phyloP scores from a whole-genome alignment of 1,140 invertebrate species.

The Zaprionus davidi region DNA sequence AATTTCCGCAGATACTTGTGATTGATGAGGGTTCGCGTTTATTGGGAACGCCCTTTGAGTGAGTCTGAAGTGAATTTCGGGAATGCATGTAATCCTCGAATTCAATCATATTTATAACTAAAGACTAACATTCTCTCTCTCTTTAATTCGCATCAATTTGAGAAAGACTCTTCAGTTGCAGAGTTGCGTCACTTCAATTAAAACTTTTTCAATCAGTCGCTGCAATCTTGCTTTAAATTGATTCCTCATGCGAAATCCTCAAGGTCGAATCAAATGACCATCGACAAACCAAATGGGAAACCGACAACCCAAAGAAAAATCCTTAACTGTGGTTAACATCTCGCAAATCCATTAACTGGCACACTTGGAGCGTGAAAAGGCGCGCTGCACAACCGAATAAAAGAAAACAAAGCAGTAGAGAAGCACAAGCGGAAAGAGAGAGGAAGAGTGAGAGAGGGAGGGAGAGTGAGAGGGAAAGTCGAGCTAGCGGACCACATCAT shows the following conservation, averaged over 20 bases:
- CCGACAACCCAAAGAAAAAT: constrained; percentile 34
- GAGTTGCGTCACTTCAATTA: constrained; percentile 8
- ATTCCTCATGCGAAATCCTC: constrained; percentile 14
- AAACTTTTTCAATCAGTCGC: constrained; percentile 22
- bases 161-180: too few relatives aligned
- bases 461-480: constrained; percentile 43
- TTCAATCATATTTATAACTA: constrained; percentile 10
- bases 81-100: constrained; percentile 15
- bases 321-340: constrained; percentile 56
- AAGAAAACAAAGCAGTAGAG: constrained; percentile 22
- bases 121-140: neutral
- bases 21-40: constrained; percentile 58
- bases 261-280: constrained; percentile 38
- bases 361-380: constrained; percentile 53
- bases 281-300: constrained; percentile 29
- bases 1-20: constrained; percentile 44
- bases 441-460: neutral
- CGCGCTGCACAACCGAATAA: constrained; percentile 30
- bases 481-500: constrained; percentile 68
- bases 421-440: neutral
- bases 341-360: constrained; percentile 52
- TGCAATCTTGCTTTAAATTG: neutral
- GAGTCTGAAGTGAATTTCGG: constrained; percentile 7
- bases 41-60: constrained; percentile 17
- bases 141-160: neutral